Evolutionary conservation across 1,140 invertebrate genomes (phyloP), one percentile per base, ranked within the genome.

Genomic region (Heliconius nattereri): DNA sequence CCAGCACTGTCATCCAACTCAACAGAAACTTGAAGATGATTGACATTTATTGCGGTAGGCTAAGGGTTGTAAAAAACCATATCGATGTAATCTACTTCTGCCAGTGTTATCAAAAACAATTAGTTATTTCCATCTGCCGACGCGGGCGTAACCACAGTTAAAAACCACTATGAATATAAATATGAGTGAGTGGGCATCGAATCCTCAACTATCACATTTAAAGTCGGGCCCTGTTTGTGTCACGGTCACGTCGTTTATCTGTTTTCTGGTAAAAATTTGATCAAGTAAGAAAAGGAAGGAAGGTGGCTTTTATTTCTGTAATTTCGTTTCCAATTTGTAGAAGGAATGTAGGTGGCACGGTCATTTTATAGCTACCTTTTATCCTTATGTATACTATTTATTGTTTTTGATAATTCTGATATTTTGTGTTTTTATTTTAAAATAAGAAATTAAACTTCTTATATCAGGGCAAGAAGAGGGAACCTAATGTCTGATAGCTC

Each of bases 241-340:
- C 54, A 57, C 54, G 54, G 11, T 57, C 54, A 11, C 54, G 75
- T 79, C 78, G 81, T 84, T 81, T 81, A 84, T 84, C 76, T 79
- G 75, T 81, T 78, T 52, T 71, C 60, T 71, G 74, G 75, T 78
- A 81, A 83, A 81, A 79, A 77, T 71, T 74, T 79, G 80, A 84
- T 84, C 83, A 81, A 79, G 81, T 78, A 81, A 71, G 72, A 81
- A 77, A 74, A 84, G 60, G 60, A 66, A 66, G 13, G 60, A 26
- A 66, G 60, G 60, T 16, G 60, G 60, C 60, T 29, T 66, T 66
- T 66, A 66, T 66, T 66, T 66, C 60, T 66, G 60, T 66, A 66
- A 66, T 66, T 66, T 66, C 60, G 60, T 66, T 66, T 66, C 60
- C 60, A 66, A 66, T 66, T 66, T 66, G 60, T 66, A 13, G 1